phyloP scores from a whole-genome alignment of 2,888 invertebrate genomes.

The Fragum fragum region DNA sequence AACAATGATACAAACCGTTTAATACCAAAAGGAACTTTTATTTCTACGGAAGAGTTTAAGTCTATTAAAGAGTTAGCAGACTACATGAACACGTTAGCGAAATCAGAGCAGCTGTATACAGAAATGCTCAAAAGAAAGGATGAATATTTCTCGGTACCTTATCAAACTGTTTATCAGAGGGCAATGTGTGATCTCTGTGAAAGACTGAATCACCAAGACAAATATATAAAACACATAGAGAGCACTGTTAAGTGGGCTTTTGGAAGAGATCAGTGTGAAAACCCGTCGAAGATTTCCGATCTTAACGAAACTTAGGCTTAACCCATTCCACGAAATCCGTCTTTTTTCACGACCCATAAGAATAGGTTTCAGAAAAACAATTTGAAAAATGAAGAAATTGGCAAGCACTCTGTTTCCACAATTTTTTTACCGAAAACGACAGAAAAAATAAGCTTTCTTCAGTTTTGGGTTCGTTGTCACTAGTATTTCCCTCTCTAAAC shows the following conservation, averaged over 20 bases:
- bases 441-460: too few relatives aligned
- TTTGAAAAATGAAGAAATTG: too few relatives aligned
- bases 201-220: background rate
- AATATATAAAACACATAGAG: conserved; percentile 37
- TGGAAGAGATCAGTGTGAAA: conserved; percentile 5
- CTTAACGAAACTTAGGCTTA: too few relatives aligned
- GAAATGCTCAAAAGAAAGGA: conserved; percentile 35
- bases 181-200: conserved; percentile 54
- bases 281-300: too few relatives aligned
- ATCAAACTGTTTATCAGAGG: conserved; percentile 37
- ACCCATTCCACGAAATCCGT: background rate
- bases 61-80: conserved; percentile 34
- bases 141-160: conserved; percentile 45
- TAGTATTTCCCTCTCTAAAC: too few relatives aligned
- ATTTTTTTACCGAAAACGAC: too few relatives aligned
- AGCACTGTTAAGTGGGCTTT: conserved; percentile 31
- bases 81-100: conserved; percentile 31
- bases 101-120: conserved; percentile 32
- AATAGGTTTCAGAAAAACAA: too few relatives aligned
- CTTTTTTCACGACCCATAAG: too few relatives aligned
- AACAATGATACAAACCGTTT: conserved; percentile 6
- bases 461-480: too few relatives aligned
- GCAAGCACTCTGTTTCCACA: too few relatives aligned
- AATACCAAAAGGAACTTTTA: conserved; percentile 41
- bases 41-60: conserved; percentile 47